A percentile compares a stretch with the other conserved stretches of the same genome.
Evolutionary conservation across 2,113 vertebrate species (phyloP).

Genomic region (Pardalotus punctatus): DNA sequence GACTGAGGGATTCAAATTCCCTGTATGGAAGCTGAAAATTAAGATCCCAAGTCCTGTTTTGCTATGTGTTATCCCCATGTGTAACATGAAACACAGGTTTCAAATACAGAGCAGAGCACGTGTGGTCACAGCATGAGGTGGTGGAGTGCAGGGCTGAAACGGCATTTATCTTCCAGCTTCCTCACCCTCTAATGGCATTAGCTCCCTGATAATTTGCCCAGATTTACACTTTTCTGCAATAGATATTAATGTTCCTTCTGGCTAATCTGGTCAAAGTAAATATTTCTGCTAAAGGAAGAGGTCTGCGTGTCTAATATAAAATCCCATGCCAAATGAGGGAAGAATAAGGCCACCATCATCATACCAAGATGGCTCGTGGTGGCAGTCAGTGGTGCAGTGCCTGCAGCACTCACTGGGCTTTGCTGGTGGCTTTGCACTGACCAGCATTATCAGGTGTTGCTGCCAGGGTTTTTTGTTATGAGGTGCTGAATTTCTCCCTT

Average conservation of each 20-base stretch:
- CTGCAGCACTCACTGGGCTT: background rate
- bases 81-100: background rate
- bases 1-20: background rate
- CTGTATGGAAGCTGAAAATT: background rate
- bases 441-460: background rate
- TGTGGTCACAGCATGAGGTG: background rate
- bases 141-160: background rate
- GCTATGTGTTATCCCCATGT: background rate
- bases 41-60: background rate
- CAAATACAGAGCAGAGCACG: background rate
- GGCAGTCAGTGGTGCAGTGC: fast-evolving
- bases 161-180: background rate
- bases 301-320: background rate
- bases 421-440: background rate
- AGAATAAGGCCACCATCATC: fast-evolving
- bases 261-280: background rate
- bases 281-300: background rate
- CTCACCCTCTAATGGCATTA: background rate
- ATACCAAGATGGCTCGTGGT: fast-evolving
- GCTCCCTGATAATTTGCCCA: background rate
- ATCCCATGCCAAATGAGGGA: background rate
- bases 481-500: background rate
- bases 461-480: background rate
- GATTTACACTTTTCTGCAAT: background rate
- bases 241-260: background rate